Evolutionary conservation across 2,113 vertebrate species (phyloP).

Genomic region (Greenwoodochromis staneri): DNA sequence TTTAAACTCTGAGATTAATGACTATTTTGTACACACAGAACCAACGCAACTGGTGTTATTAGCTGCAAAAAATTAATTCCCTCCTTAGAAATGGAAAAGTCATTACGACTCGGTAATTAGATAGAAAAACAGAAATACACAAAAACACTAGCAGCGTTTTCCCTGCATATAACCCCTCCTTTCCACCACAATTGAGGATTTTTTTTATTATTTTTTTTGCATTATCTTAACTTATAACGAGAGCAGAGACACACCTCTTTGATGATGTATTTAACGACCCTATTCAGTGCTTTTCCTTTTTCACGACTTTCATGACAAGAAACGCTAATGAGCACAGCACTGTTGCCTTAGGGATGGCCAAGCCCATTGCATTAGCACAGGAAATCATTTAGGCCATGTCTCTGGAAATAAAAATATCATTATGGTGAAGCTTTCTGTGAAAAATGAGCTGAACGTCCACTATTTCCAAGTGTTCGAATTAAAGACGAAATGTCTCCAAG

Average conservation of each 20-base stretch:
- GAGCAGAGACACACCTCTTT: slow-evolving; percentile 54
- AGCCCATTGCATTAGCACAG: slow-evolving; percentile 50
- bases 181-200: neutral
- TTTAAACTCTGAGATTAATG: neutral
- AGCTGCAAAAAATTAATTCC: neutral
- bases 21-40: neutral
- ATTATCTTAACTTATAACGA: slow-evolving; percentile 35
- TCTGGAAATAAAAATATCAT: slow-evolving; percentile 46
- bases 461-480: neutral
- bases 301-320: slow-evolving; percentile 46
- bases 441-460: neutral
- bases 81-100: neutral
- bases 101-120: slow-evolving; percentile 24
- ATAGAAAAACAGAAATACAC: slow-evolving; percentile 14
- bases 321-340: slow-evolving; percentile 57
- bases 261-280: slow-evolving; percentile 59
- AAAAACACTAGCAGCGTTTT: neutral
- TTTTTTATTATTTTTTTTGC: neutral
- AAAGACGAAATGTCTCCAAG: neutral
- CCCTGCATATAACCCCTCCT: neutral
- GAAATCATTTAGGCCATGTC: slow-evolving; percentile 49
- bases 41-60: neutral
- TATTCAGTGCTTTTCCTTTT: slow-evolving; percentile 35
- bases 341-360: slow-evolving; percentile 39
- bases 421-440: slow-evolving; percentile 8